Evolutionary conservation across 2,888 invertebrate genomes (phyloP).

Genomic region (Keiferia lycopersicella): DNA sequence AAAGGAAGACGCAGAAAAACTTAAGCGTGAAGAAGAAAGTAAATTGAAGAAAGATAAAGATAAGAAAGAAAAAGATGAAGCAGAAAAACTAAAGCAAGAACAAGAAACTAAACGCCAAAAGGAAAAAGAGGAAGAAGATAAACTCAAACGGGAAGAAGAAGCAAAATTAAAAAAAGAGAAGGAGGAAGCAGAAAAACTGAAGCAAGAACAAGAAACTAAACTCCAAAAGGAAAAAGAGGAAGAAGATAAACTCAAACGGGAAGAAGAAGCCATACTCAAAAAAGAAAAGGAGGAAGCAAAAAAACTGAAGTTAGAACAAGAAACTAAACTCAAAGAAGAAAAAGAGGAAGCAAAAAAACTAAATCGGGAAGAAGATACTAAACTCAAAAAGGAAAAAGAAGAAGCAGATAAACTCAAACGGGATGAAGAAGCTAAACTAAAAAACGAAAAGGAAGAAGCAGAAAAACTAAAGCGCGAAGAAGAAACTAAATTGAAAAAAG

Average conservation of each 20-base stretch:
- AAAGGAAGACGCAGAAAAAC: slow-evolving; percentile 24
- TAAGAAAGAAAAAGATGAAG: slow-evolving; percentile 12
- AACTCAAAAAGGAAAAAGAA: slow-evolving; percentile 23
- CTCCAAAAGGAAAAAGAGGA: slow-evolving; percentile 24
- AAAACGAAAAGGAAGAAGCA: slow-evolving; percentile 14
- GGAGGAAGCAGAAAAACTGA: slow-evolving; percentile 15
- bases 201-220: not conserved
- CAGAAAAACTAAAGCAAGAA: not conserved
- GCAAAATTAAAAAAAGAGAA: slow-evolving; percentile 22
- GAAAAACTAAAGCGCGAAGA: not conserved
- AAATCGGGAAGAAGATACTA: slow-evolving; percentile 12
- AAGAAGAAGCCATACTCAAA: slow-evolving; percentile 24
- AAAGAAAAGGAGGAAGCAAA: slow-evolving; percentile 9
- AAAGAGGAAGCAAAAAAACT: not conserved
- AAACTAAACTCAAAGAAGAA: slow-evolving; percentile 1
- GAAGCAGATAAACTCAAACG: slow-evolving; percentile 25
- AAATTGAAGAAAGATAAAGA: not conserved
- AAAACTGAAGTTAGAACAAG: slow-evolving; percentile 26
- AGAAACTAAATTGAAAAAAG: slow-evolving; percentile 22
- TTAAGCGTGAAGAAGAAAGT: slow-evolving; percentile 15
- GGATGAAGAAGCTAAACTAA: no score
- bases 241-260: slow-evolving; percentile 30
- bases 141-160: not conserved
- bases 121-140: not conserved
- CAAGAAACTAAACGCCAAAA: slow-evolving; percentile 21